These are phyloP conservation scores for Lepidochrysops patricia DNA, from an alignment of 2,888 invertebrate species.

Conservation along the genomic window DNA sequence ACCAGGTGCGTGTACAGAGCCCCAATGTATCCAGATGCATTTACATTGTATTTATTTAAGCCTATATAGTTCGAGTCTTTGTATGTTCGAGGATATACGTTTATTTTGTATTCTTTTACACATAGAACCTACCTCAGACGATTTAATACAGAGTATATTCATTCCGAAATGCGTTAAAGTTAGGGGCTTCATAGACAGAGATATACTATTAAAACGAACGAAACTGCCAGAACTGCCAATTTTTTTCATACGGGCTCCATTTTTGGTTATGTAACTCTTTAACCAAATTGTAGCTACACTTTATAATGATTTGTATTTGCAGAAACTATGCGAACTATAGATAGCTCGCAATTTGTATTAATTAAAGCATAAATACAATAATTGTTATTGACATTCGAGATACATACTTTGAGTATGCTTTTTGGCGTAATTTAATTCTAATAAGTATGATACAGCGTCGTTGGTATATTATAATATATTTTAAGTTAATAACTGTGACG, in stretches of 20 bases:
- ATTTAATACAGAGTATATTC: slow-evolving; percentile 7
- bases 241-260: neutral
- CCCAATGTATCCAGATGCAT: slow-evolving; percentile 5
- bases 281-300: neutral
- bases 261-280: neutral
- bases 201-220: neutral
- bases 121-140: slow-evolving; percentile 9
- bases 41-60: slow-evolving; percentile 10
- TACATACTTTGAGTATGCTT: neutral
- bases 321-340: neutral
- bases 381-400: neutral
- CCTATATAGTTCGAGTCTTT: neutral
- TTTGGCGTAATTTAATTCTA: neutral
- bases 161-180: neutral
- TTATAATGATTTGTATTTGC: neutral
- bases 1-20: slow-evolving; percentile 2
- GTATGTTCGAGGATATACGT: slow-evolving; percentile 5
- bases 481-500: no score
- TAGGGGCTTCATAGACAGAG: neutral
- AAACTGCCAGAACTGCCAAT: slow-evolving; percentile 6
- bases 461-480: no score
- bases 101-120: slow-evolving; percentile 12
- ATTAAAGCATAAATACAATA: neutral
- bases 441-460: no score
- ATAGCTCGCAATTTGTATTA: neutral